These are phyloP conservation scores for Salvelinus namaycush DNA, from an alignment of 2,113 vertebrate genomes.

Conservation along the genomic window DNA sequence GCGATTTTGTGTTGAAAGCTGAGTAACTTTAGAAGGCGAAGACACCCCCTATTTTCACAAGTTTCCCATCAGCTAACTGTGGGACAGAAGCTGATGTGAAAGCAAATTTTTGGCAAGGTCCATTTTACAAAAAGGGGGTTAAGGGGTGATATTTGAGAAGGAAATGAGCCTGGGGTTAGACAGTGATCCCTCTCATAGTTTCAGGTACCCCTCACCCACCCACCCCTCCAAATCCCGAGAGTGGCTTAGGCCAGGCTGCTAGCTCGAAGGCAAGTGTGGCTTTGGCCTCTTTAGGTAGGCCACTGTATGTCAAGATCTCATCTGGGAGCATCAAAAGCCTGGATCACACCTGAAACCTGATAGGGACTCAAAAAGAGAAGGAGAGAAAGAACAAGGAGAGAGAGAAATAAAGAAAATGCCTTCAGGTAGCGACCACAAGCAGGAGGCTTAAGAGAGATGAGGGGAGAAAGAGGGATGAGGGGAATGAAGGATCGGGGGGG, in stretches of 20 bases:
- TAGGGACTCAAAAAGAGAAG: constrained; percentile 10
- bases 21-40: constrained; percentile 19
- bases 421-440: constrained; percentile 30
- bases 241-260: constrained; percentile 17
- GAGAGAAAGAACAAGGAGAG: constrained; percentile 14
- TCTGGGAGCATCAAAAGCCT: constrained; percentile 27
- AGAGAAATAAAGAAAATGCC: constrained; percentile 20
- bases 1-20: constrained; percentile 18
- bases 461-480: no score
- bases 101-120: constrained; percentile 11
- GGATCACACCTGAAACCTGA: constrained; percentile 52
- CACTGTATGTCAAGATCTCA: constrained; percentile 42
- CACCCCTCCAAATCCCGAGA: constrained; percentile 27
- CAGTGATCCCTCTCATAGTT: constrained; percentile 3
- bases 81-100: constrained; percentile 5
- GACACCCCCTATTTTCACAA: constrained; percentile 4
- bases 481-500: no score
- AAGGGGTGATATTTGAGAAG: not conserved
- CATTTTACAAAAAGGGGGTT: constrained; percentile 9
- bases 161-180: constrained; percentile 2
- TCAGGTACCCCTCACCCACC: not conserved
- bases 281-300: constrained; percentile 1
- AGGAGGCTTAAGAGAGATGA: constrained; percentile 20
- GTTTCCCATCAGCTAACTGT: constrained; percentile 6
- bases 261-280: constrained; percentile 3